Evolutionary conservation across 2,888 invertebrate species (phyloP).

Genomic region (Eilema depressum): DNA sequence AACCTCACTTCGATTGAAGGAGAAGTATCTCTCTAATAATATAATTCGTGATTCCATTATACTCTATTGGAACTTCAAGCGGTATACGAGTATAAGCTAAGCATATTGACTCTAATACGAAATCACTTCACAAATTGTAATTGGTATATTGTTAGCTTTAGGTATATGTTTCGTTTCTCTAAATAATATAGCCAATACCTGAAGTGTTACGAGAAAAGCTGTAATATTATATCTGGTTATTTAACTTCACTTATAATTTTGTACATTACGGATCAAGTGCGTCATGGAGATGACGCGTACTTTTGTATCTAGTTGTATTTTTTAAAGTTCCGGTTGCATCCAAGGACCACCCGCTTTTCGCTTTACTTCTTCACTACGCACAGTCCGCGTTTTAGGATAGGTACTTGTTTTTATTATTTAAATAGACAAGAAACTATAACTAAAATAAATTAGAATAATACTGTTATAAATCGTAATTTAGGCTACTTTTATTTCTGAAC

Average conservation of each 20-base stretch:
- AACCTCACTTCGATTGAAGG: background rate
- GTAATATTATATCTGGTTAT: background rate
- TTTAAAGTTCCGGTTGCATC: background rate
- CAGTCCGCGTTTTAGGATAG: too few relatives aligned
- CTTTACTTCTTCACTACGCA: background rate
- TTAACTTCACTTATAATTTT: background rate
- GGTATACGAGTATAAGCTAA: background rate
- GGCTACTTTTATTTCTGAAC: too few relatives aligned
- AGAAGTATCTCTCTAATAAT: constrained; percentile 2
- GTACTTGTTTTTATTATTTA: too few relatives aligned
- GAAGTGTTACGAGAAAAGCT: background rate
- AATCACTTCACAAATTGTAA: background rate
- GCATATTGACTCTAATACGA: constrained; percentile 1
- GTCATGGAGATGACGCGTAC: background rate
- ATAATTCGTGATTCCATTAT: background rate
- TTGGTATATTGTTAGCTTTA: constrained; percentile 1
- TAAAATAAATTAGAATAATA: too few relatives aligned
- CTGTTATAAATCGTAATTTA: too few relatives aligned
- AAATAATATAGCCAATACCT: background rate
- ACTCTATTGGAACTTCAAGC: background rate
- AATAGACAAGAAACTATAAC: too few relatives aligned
- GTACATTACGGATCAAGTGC: background rate
- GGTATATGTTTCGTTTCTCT: background rate
- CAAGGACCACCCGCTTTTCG: background rate
- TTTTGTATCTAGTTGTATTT: too few relatives aligned